Base-by-base conservation (phyloP, 2,888 invertebrate genomes). In the Hololepta plana region DNA sequence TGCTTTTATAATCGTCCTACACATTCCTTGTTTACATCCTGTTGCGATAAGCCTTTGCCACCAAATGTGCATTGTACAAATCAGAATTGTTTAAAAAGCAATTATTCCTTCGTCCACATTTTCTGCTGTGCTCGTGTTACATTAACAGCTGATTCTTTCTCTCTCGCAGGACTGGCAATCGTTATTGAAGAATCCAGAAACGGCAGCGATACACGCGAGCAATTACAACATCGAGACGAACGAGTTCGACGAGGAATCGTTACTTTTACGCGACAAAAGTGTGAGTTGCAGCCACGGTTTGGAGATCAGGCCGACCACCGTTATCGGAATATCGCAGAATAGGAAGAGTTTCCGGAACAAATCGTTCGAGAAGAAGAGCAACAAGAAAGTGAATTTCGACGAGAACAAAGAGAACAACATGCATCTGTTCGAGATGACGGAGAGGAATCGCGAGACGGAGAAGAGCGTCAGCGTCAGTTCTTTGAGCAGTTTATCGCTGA, bases 261-360 rank as follows among this genome's bases (percentile, higher is more conserved):
- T 55, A 31, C 59, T 64, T 32, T 66, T 77, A 12, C 70, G 73
- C 38, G 80, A 80, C 45, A 81, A 80, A 59, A 77, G 80, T 16
- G 71, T 72, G 12, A 79, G 80, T 11, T 79, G 72, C 49, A 76
- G 76, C 39, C 69, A 74, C 33, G 79, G 77, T 2, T 53, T 80
- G 28, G 72, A 80, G 51, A 15, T 66, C 29, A 61, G 76, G 5
- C 74, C 77, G 3, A 70, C 71, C 30, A 75, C 77, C 2, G 52
- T 53, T 9, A 48, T 51, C 16, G 51, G 50, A 11, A 30, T 47
- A 23, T 35, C 46, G 11, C 41, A 40, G 6, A 38, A 32, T 27
- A 36, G 31, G 31, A 37, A 30, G n/a, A 17, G 6, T 17, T 17
- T 17, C 6, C 15, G 10, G 27, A n/a, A n/a, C n/a, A 22, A 24